These are phyloP conservation scores for Rutilus rutilus DNA, from an alignment of 2,113 vertebrate genomes.

Conservation along the genomic window DNA sequence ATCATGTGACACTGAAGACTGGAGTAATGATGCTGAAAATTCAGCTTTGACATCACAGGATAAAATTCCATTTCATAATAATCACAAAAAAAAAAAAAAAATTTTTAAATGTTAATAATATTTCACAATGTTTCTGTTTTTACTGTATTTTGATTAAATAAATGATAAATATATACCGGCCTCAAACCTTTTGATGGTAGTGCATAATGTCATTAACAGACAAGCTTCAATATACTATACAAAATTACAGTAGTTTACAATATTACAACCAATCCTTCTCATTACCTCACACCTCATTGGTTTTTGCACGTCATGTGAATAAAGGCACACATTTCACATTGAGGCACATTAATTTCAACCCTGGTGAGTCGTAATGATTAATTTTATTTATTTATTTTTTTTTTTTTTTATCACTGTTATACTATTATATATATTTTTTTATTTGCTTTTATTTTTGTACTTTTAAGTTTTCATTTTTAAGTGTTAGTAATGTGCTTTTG, in stretches of 20 bases:
- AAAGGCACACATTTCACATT: background rate
- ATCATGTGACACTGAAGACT: background rate
- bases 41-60: background rate
- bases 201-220: background rate
- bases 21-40: background rate
- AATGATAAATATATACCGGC: background rate
- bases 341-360: background rate
- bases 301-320: background rate
- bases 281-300: background rate
- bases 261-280: background rate
- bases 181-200: background rate
- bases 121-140: background rate
- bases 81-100: too few relatives aligned
- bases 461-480: background rate
- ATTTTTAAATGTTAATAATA: background rate
- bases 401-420: background rate
- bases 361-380: background rate
- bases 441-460: background rate
- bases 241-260: background rate
- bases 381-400: background rate
- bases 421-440: background rate
- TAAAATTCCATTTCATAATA: background rate
- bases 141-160: background rate
- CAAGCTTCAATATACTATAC: too few relatives aligned
- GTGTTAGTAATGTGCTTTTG: background rate